Conservation (phyloP, 1,140 invertebrate genomes). For the Cylas formicarius region DNA sequence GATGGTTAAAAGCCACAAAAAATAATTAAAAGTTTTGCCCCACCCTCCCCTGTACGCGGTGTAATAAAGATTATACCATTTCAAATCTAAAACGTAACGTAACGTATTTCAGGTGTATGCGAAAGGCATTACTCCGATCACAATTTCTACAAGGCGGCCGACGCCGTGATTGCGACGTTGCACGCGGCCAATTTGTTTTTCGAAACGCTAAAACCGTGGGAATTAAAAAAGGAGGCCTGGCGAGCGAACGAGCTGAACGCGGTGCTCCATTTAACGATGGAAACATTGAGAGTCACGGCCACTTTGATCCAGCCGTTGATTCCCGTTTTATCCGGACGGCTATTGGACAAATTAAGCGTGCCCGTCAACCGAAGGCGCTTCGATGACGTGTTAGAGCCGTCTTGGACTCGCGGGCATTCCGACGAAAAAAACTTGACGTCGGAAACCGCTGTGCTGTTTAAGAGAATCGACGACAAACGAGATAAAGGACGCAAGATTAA, state of each 20-base stretch:
- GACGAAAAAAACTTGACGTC: conserved; percentile 19
- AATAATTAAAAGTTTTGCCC: too few relatives aligned
- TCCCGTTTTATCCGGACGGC: conserved; percentile 57
- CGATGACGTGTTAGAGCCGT: conserved; percentile 42
- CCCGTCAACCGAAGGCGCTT: conserved; percentile 47
- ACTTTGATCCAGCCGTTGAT: conserved; percentile 80
- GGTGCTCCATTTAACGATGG: conserved; percentile 75
- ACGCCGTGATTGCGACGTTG: conserved; percentile 65
- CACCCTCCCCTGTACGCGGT: too few relatives aligned
- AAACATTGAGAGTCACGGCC: conserved; percentile 69
- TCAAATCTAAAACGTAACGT: too few relatives aligned
- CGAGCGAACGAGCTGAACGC: conserved; percentile 54
- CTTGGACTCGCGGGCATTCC: conserved; percentile 35
- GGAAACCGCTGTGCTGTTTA: conserved; percentile 38
- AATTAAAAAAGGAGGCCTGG: conserved; percentile 53
- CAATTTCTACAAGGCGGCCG: conserved; percentile 79
- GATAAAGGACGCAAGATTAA: too few relatives aligned
- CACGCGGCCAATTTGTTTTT: conserved; percentile 80
- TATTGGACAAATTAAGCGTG: conserved; percentile 63
- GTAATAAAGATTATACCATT: too few relatives aligned
- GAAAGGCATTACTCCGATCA: conserved; percentile 63
- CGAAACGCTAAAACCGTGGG: conserved; percentile 80
- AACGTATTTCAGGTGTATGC: conserved; percentile 49
- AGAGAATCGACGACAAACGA: too few relatives aligned
- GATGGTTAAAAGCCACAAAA: too few relatives aligned